Conservation (phyloP, 2,797 vertebrate species). For the Morus bassanus region DNA sequence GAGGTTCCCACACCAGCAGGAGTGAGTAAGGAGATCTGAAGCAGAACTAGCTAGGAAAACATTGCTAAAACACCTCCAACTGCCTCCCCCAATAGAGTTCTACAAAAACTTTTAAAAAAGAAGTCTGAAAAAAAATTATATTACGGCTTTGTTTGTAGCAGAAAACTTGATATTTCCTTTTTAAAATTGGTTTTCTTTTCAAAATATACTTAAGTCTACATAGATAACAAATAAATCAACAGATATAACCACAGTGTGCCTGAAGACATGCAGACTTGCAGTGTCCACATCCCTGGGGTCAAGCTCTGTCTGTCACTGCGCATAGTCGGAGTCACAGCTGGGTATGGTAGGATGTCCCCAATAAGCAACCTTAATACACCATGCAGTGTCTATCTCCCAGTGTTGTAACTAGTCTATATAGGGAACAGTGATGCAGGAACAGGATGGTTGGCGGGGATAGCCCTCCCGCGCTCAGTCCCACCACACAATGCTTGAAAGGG, state of each 20-base stretch:
- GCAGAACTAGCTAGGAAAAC: background rate
- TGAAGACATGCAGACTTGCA: background rate
- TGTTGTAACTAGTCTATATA: rapidly evolving
- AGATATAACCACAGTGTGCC: background rate
- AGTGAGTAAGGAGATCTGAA: background rate
- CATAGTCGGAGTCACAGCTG: background rate
- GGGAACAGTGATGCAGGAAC: rapidly evolving
- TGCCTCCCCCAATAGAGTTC: background rate
- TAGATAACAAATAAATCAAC: background rate
- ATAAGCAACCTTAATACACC: background rate
- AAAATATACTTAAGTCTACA: background rate
- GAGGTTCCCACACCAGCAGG: background rate
- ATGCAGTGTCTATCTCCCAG: rapidly evolving
- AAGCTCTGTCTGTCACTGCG: background rate
- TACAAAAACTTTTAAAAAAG: background rate
- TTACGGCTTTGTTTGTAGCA: background rate
- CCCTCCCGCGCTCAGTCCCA: background rate
- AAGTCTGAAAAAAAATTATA: background rate
- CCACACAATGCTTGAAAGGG: rapidly evolving
- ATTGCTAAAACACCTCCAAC: background rate
- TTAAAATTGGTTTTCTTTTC: background rate
- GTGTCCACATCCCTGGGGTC: background rate
- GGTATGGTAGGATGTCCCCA: background rate
- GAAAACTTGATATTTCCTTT: conserved; percentile 2
- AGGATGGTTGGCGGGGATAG: background rate